Evolutionary conservation across 2,888 invertebrate species (phyloP).

Genomic region (Macrosiphum euphorbiae): DNA sequence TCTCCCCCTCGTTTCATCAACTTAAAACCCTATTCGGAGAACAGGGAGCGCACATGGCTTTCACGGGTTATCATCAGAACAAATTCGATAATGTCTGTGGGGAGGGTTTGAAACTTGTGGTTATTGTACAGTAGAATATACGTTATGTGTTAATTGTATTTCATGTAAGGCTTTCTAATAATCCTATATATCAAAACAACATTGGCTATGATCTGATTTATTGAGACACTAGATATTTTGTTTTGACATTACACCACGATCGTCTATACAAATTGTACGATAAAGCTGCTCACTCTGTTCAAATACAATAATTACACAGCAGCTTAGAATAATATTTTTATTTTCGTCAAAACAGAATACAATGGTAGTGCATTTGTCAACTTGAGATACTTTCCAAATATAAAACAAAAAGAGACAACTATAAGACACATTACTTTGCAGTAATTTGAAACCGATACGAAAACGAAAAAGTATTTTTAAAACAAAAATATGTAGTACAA

Average conservation of each 20-base stretch:
- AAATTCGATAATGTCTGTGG: constrained; percentile 34
- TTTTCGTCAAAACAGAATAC: not conserved
- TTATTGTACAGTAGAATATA: not conserved
- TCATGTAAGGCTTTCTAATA: not conserved
- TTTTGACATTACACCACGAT: not conserved
- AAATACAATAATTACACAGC: not conserved
- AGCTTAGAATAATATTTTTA: not conserved
- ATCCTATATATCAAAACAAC: not conserved
- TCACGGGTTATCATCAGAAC: constrained; percentile 18
- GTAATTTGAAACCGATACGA: not conserved
- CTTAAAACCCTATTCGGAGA: constrained; percentile 1
- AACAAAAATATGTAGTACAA: not conserved
- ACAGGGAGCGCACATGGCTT: not conserved
- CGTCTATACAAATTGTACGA: not conserved
- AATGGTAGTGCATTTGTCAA: not conserved
- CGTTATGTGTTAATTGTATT: not conserved
- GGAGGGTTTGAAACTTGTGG: not conserved
- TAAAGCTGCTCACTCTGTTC: not conserved
- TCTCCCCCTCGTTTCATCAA: constrained; percentile 32
- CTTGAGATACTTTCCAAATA: not conserved
- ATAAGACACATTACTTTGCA: not conserved
- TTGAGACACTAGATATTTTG: not conserved
- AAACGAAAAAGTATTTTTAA: not conserved
- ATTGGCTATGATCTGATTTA: not conserved
- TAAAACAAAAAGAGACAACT: not conserved